Evolutionary conservation across 1,140 invertebrate species (phyloP), one percentile per base, ranked within the genome.

Genomic region (Neodiprion virginianus): DNA sequence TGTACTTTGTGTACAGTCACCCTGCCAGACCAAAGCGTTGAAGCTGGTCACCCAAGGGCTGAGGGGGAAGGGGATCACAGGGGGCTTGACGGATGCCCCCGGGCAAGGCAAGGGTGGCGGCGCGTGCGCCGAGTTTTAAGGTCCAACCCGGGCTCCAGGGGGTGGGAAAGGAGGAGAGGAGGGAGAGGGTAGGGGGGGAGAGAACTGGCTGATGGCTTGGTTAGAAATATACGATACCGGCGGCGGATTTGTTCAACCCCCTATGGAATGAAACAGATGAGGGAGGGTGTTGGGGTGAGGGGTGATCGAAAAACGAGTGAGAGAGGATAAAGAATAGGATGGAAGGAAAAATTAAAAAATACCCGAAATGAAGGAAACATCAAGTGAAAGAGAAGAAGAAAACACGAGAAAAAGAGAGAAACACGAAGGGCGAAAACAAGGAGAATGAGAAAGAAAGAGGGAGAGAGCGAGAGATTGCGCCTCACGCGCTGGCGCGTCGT

Each of bases 381-480:
- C n/a, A 23, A 49, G 53, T 28, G 23, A 28, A 47, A 14, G 21
- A 67, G 14, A 40, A 40, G 7, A 17, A 65, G 17, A 72, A 48
- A 23, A 10, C 1, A 14, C 14, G 21, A 21, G 14, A 40, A 61
- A 48, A 50, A 70, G 71, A 61, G 72, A 4, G 67, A 75, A 66
- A 23, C 12, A 11, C 5, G 10, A 65, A 17, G 11, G 66, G 61
- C 48, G 70, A 74, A 40, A 47, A 67, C 70, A 53, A 70, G 49
- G 49, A 17, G 66, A 53, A 50, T 10, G 40, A 48, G 17, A 72
- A 68, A 72, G 40, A 14, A 40, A 3, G 48, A 69, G 48, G 47
- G 53, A 65, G 66, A 47, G 68, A 68, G 70, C 65, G 69, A 74
- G 78, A 80, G 82, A 81, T 79, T 85, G 81, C 82, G 82, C 82